These are phyloP conservation scores for Pocillopora grandis DNA, from an alignment of 92 coral and sea anemone species.

Conservation along the genomic window DNA sequence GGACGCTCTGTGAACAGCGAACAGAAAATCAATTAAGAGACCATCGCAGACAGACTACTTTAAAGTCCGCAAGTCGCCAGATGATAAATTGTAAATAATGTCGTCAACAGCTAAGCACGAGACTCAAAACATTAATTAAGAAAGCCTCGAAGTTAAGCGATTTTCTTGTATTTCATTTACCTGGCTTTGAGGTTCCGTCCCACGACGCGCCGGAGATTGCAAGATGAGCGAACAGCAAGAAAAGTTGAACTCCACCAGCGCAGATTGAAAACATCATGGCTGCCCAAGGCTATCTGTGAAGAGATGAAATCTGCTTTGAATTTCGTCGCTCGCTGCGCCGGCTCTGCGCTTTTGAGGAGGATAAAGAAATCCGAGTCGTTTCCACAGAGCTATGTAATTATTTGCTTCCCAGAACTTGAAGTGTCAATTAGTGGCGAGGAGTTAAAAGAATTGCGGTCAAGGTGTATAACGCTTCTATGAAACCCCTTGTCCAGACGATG, in stretches of 20 bases:
- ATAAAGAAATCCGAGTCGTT: neutral
- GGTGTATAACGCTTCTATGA: neutral
- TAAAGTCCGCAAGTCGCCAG: conserved; percentile 5
- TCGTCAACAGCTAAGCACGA: conserved; percentile 30
- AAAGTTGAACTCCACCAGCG: neutral
- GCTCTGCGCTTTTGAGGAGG: neutral
- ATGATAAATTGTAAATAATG: conserved; percentile 23
- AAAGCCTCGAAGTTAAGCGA: conserved; percentile 4
- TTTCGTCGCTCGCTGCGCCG: neutral
- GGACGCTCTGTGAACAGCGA: conserved; percentile 39
- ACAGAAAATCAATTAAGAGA: conserved; percentile 20
- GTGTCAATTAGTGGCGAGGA: neutral
- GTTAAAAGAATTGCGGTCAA: conserved; percentile 10
- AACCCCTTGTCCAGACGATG: neutral
- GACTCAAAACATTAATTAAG: conserved; percentile 3
- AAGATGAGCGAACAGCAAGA: neutral
- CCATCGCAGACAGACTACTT: conserved; percentile 23
- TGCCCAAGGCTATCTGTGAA: neutral
- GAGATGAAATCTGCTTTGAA: conserved; percentile 1
- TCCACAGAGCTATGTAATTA: neutral
- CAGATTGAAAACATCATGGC: conserved; percentile 19
- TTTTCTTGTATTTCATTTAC: conserved; percentile 14
- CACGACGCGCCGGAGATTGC: neutral
- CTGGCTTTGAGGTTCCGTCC: neutral
- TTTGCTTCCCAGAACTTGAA: neutral